A percentile compares a stretch with the other conserved stretches of the same genome.
These are phyloP conservation scores for Papilio machaon DNA, from an alignment of 1,140 invertebrate genomes.

Conservation along the genomic window DNA sequence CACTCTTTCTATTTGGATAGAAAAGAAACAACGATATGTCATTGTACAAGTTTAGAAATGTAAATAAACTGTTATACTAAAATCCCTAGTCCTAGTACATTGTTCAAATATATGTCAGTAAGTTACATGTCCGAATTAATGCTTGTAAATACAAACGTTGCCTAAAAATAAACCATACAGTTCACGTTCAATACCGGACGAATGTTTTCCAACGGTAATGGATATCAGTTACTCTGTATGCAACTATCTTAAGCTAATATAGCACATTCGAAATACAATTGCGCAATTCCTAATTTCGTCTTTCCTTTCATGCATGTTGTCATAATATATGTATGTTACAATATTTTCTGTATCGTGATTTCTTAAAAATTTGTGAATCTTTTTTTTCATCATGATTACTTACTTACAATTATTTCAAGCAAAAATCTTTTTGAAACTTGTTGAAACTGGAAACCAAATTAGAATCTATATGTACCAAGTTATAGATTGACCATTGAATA, in stretches of 20 bases:
- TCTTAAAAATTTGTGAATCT: no score
- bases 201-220: slow-evolving; percentile 30
- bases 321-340: neutral
- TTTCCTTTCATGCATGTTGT: neutral
- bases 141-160: neutral
- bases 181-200: slow-evolving; percentile 28
- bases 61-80: neutral
- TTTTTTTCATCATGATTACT: no score
- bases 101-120: slow-evolving; percentile 25
- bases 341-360: neutral
- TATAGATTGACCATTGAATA: neutral
- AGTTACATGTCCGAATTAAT: neutral
- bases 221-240: neutral
- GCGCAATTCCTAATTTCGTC: slow-evolving; percentile 16
- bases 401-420: no score
- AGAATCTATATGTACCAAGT: neutral
- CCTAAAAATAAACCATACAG: slow-evolving; percentile 23
- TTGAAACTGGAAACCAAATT: no score
- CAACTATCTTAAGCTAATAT: neutral
- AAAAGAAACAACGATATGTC: neutral
- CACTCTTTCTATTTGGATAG: neutral
- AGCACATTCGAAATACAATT: neutral
- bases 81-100: neutral
- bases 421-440: no score
- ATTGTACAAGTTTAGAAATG: neutral